A percentile compares a stretch with the other conserved stretches of the same genome.
phyloP scores from a whole-genome alignment of 2,797 vertebrate species.

The Perodicticus potto region DNA sequence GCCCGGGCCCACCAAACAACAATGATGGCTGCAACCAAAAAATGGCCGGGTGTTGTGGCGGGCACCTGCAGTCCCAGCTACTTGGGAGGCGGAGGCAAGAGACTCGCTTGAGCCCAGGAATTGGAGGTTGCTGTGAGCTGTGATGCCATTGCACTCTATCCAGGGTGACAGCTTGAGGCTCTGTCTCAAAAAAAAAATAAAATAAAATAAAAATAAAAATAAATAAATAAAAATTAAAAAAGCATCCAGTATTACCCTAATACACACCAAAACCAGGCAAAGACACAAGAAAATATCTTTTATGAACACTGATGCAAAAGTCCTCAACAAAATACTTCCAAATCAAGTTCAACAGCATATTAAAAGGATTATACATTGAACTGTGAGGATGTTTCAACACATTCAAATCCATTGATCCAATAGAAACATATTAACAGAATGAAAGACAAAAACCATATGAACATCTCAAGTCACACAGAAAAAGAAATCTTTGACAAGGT shows the following conservation, averaged over 20 bases:
- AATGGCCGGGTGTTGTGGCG: too few species aligned
- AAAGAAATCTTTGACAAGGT: neutral
- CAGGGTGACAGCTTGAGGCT: too few species aligned
- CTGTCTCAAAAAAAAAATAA: too few species aligned
- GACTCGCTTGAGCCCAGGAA: too few species aligned
- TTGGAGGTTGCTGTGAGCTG: too few species aligned
- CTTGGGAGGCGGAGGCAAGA: too few species aligned
- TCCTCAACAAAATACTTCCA: neutral
- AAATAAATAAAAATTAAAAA: too few species aligned
- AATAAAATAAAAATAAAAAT: too few species aligned
- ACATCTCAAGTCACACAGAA: neutral
- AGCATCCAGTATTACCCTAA: neutral
- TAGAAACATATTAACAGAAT: neutral
- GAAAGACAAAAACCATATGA: neutral
- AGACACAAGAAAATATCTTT: neutral
- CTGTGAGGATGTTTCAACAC: neutral
- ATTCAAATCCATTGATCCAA: neutral
- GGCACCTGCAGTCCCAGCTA: too few species aligned
- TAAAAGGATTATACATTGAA: neutral
- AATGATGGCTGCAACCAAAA: too few species aligned
- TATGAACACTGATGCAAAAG: neutral
- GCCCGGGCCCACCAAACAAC: too few species aligned
- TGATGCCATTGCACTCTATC: too few species aligned
- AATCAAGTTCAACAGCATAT: neutral
- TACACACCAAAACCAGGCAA: conserved; percentile 14